A percentile compares a stretch with the other conserved stretches of the same genome.
These are phyloP conservation scores for Melitaea cinxia DNA, from an alignment of 1,140 invertebrate species.

Conservation along the genomic window DNA sequence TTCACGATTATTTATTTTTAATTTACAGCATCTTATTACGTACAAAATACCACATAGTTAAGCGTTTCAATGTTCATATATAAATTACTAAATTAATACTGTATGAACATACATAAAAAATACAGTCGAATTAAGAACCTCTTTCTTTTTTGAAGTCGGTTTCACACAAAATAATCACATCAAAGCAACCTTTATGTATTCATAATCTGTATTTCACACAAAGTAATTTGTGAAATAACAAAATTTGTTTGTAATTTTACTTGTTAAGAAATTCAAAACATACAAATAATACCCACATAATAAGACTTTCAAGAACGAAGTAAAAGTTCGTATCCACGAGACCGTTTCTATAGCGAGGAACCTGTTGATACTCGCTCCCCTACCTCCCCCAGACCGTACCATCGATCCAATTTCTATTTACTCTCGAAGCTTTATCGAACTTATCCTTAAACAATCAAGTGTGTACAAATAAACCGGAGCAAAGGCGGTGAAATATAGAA, in stretches of 20 bases:
- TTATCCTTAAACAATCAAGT: constrained; percentile 35
- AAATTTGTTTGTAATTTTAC: not conserved
- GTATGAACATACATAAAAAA: not conserved
- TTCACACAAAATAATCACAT: no score
- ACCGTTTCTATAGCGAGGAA: constrained; percentile 33
- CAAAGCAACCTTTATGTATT: no score
- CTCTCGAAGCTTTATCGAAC: constrained; percentile 26
- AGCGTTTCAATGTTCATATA: not conserved
- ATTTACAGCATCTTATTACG: constrained; percentile 18
- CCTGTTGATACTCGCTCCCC: constrained; percentile 5
- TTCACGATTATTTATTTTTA: not conserved
- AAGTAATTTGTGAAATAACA: no score
- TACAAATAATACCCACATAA: not conserved
- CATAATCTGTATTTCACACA: no score
- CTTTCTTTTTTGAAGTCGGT: no score
- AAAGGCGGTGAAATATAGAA: constrained; percentile 13
- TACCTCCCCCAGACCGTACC: not conserved
- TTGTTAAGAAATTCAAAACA: not conserved
- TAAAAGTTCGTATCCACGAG: constrained; percentile 1
- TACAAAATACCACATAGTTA: constrained; percentile 2
- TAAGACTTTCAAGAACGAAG: not conserved
- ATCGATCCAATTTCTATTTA: constrained; percentile 18
- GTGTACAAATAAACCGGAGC: constrained; percentile 23
- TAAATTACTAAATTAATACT: not conserved
- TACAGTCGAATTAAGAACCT: no score